Base-by-base conservation (phyloP, 2,888 invertebrate genomes). In the Adelphocoris suturalis region DNA sequence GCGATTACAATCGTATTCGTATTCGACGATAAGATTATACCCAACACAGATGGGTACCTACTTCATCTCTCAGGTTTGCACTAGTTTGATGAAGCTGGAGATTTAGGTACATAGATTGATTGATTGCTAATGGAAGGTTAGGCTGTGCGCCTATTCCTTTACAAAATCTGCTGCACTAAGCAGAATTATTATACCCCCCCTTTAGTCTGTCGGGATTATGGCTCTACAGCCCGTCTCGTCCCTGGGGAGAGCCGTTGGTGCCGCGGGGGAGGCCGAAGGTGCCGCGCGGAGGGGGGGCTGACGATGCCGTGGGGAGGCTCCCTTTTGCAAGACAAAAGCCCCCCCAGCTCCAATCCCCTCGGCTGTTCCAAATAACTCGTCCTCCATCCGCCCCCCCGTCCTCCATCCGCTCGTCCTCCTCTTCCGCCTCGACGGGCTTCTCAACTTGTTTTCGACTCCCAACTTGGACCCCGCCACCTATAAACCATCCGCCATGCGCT, bases 401-500 rank as follows among this genome's bases (percentile, higher is more conserved):
- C 52, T 52, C 52, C 61, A 9, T 19, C 61, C 61, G 9, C n/a
- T 14, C 68, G 11, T 11, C 19, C 68, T 19, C 68, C 23, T 19
- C 68, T 27, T 23, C 19, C 57, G 57, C 57, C n/a, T 57, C 16
- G n/a, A 57, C 57, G 57, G 57, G 57, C 68, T 27, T 68, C 13
- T 27, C 68, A 68, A 68, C 68, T 68, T 78, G 78, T 78, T 78
- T 78, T 78, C 78, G 47, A 52, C 82, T 47, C 27, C 23, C 48
- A 48, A 82, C 48, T 82, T 82, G 52, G 82, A 52, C 82, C n/a
- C 47, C 9, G 7, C 82, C 82, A 82, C 82, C 47, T 52, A 82
- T 82, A 82, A 82, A 82, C 82, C 82, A 52, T 82, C 82, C 82
- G 27, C 82, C 52, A 52, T 48, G 48, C 19, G 86, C 75, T 75